Conservation (phyloP, 2,888 invertebrate genomes). For the Mimachlamys varia region DNA sequence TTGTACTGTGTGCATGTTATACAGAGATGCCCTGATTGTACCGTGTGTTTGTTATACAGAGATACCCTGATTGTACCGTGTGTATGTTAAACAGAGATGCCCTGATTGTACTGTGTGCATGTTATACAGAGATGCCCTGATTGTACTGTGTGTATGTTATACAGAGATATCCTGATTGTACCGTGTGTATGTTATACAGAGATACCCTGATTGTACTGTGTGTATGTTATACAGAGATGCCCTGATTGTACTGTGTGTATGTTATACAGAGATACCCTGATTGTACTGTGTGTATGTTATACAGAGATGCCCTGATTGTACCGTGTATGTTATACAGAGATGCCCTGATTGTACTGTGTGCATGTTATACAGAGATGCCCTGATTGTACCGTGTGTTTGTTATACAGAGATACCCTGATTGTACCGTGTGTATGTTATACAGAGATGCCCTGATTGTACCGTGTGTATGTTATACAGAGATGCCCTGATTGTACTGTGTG, state of each 20-base stretch:
- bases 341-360: conserved; percentile 77
- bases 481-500: conserved; percentile 77
- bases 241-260: conserved; percentile 76
- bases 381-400: conserved; percentile 77
- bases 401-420: conserved; percentile 75
- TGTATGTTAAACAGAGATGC: conserved; percentile 73
- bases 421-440: conserved; percentile 71
- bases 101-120: conserved; percentile 76
- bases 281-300: conserved; percentile 74
- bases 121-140: conserved; percentile 72
- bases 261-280: conserved; percentile 72
- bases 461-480: conserved; percentile 69
- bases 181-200: conserved; percentile 65
- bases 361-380: conserved; percentile 71
- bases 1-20: conserved; percentile 74
- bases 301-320: conserved; percentile 77
- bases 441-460: conserved; percentile 79
- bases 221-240: conserved; percentile 72
- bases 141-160: conserved; percentile 74
- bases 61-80: conserved; percentile 79
- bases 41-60: conserved; percentile 66
- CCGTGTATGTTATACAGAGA: conserved; percentile 72
- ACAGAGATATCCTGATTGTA: conserved; percentile 77
- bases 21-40: conserved; percentile 77
- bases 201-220: conserved; percentile 79